These are phyloP conservation scores for Oostethus manadensis DNA, from an alignment of 2,113 vertebrate genomes.

Conservation along the genomic window DNA sequence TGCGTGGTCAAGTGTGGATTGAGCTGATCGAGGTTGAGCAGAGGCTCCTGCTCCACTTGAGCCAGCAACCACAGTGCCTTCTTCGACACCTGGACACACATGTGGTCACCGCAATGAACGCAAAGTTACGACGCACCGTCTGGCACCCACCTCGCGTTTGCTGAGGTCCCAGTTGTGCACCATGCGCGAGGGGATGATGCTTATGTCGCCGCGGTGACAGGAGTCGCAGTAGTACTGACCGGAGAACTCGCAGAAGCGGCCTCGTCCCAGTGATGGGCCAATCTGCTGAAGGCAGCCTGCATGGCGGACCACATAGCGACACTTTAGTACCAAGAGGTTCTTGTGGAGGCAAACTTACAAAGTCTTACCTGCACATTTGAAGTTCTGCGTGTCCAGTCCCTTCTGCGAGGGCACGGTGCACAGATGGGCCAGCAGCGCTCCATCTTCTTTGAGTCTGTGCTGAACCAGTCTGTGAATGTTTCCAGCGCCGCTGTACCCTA, in stretches of 20 bases:
- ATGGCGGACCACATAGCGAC: background rate
- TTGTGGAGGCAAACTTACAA: too few relatives aligned
- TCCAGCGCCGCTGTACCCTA: slow-evolving; percentile 4
- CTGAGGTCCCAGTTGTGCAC: slow-evolving; percentile 95
- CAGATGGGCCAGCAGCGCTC: slow-evolving; percentile 79
- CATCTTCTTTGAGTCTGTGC: slow-evolving; percentile 78
- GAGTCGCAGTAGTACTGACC: slow-evolving; percentile 86
- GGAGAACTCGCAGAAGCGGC: slow-evolving; percentile 85
- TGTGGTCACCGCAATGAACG: background rate
- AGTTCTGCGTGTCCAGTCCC: slow-evolving; percentile 86
- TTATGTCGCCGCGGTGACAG: slow-evolving; percentile 82
- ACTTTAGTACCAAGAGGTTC: too few relatives aligned
- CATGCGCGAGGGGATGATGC: slow-evolving; percentile 87
- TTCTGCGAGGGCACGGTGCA: slow-evolving; percentile 82
- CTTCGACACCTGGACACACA: slow-evolving; percentile 74
- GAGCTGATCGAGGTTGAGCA: slow-evolving; percentile 82
- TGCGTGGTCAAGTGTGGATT: slow-evolving; percentile 82
- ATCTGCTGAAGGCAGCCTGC: slow-evolving; percentile 86
- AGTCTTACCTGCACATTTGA: slow-evolving; percentile 88
- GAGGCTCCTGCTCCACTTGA: slow-evolving; percentile 79
- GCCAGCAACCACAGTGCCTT: slow-evolving; percentile 79
- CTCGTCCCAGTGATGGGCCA: slow-evolving; percentile 79
- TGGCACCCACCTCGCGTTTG: slow-evolving; percentile 72
- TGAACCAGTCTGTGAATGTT: slow-evolving; percentile 71
- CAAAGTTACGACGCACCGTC: too few relatives aligned